Base-by-base conservation (phyloP, 2,888 invertebrate genomes). In the Cryptosula pallasiana region DNA sequence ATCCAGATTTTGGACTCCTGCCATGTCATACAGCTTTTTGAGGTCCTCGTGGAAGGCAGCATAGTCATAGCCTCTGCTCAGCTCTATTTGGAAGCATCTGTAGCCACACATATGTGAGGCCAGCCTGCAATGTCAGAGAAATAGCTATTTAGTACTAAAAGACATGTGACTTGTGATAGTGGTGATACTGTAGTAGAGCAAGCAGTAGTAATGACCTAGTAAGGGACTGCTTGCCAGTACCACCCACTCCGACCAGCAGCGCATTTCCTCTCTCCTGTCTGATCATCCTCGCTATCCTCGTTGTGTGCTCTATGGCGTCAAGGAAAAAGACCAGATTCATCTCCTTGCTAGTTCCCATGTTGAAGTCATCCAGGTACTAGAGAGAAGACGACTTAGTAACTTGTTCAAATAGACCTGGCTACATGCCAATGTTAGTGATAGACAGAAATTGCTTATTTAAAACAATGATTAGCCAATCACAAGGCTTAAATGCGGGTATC, bases 301-400 rank as follows among this genome's bases (percentile, higher is more conserved):
- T 79, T 55, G 85, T 80, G 74, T 86, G 86, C 74, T 85, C 83
- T 32, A 86, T 80, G 55, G 85, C 85, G 73, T 86, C 85, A 87
- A 91, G 88, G 86, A 95, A 95, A 80, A 95, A 89, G 73, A 95
- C 93, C 71, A 95, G 85, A 77, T 89, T 90, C 91, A 94, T 92
- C 78, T 90, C 91, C 79, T 92, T 91, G 0, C 91, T 89, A 0
- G 90, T 89, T 45, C 88, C 87, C 63, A 92, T 87, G 82, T 92
- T 93, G 82, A 90, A 94, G 82, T 95, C 94, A 69, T 92, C 91
- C 73, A 94, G 86, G 80, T 93, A 94, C 85, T 94, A 82, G 32
- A 80, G 79, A 71, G 72, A n/a, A n/a, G n/a, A n/a, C n/a, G n/a
- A n/a, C n/a, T n/a, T n/a, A n/a, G n/a, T n/a, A n/a, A n/a, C n/a